These are phyloP conservation scores for Meandrina meandrites DNA, from an alignment of 92 coral and sea anemone species.

Conservation along the genomic window DNA sequence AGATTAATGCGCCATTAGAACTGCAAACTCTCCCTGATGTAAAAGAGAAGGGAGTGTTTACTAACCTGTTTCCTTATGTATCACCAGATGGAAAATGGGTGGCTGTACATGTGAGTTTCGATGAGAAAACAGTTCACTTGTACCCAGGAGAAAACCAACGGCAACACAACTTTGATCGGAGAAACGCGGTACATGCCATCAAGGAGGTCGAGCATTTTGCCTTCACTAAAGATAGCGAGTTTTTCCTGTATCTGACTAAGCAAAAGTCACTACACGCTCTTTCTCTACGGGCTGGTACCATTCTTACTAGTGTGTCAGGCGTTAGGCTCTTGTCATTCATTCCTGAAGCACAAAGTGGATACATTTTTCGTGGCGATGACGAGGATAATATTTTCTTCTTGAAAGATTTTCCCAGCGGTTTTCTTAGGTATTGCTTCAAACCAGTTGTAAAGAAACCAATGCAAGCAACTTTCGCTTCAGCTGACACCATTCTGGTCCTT, in stretches of 20 bases:
- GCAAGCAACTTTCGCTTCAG: background rate
- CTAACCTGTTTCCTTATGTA: too few species aligned
- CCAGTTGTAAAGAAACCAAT: background rate
- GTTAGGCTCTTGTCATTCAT: background rate
- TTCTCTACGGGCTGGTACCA: background rate
- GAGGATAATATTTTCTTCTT: background rate
- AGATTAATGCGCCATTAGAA: background rate
- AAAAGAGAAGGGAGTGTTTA: background rate
- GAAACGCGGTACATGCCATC: background rate
- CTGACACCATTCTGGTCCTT: background rate
- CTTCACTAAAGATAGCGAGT: background rate
- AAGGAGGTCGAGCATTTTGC: slow-evolving; percentile 5
- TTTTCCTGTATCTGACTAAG: background rate
- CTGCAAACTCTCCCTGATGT: background rate
- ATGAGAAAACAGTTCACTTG: background rate
- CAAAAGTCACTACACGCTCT: background rate
- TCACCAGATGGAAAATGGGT: background rate
- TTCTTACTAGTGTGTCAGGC: slow-evolving; percentile 2
- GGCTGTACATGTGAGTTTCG: background rate
- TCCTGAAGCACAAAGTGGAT: background rate
- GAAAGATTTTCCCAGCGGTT: background rate
- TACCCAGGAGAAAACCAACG: background rate
- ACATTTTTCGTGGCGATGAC: background rate
- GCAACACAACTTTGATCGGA: background rate
- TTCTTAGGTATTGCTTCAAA: background rate